Conservation (phyloP, 2,888 invertebrate species). For the Volucella bombylans region DNA sequence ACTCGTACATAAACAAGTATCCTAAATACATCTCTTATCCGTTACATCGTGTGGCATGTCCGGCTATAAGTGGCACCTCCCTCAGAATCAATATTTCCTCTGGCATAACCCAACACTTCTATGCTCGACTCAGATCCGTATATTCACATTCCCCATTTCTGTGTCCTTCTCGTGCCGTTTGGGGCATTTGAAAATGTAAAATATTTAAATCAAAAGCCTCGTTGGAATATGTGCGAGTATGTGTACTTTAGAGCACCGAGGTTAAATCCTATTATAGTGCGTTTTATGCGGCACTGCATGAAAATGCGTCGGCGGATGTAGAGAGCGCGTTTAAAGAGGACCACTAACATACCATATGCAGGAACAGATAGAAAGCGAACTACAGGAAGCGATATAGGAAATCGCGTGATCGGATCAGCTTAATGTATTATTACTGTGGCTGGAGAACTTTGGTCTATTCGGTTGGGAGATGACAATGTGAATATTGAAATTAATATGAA, state of each 20-base stretch:
- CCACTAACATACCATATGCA: constrained; percentile 12
- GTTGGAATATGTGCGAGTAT: constrained; percentile 6
- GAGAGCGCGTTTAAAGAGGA: constrained; percentile 19
- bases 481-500: constrained; percentile 52
- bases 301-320: constrained; percentile 53
- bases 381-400: constrained; percentile 66
- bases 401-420: constrained; percentile 42
- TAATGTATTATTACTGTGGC: constrained; percentile 43
- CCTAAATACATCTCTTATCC: background rate
- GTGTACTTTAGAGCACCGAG: constrained; percentile 1
- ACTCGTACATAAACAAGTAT: too few species aligned
- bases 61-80: constrained; percentile 55
- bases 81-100: constrained; percentile 56
- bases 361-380: constrained; percentile 10
- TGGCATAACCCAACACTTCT: constrained; percentile 36
- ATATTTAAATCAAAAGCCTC: constrained; percentile 45
- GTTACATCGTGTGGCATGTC: constrained; percentile 37
- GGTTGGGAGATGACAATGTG: constrained; percentile 40
- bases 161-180: background rate
- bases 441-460: constrained; percentile 42
- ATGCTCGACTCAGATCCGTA: constrained; percentile 2
- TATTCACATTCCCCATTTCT: background rate
- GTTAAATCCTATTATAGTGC: constrained; percentile 9
- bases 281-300: constrained; percentile 22
- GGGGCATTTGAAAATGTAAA: constrained; percentile 31